Base-by-base conservation (phyloP, 2,888 invertebrate genomes). In the Cerastis leucographa region DNA sequence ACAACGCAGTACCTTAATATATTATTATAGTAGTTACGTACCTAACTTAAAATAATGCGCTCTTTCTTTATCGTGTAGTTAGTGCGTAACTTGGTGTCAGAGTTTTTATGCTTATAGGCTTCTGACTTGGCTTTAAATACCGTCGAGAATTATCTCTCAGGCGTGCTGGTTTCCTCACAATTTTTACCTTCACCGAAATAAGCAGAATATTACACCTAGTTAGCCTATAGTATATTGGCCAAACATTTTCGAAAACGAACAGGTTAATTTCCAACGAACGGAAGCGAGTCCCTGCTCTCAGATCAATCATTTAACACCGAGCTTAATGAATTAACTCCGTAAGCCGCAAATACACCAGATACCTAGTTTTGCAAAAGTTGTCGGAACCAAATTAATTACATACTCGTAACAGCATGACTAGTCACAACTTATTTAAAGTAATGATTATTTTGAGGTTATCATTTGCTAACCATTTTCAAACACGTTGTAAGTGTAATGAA, bases 261-360 rank as follows among this genome's bases (percentile, higher is more conserved):
- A 69, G 54, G 49, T 82, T 76, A 67, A 65, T 54, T 77, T 46
- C 44, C 51, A 46, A 67, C 29, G 9, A 49, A 49, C 42, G 51
- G 17, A 40, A 51, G 51, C 56, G 29, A 42, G 44, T 80, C 80
- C 83, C 80, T 70, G 22, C 51, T 61, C 54, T 54, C 65, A 61
- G 80, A 77, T 80, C 83, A 61, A 83, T 80, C 80, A 80, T 66
- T 83, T 80, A 80, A 70, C 46, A 42, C 46, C 3, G 62, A 62
- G 51, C 40, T 19, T 75, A 81, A 81, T 82, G 29, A 66, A 83
- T 77, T 76, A 69, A 66, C 29, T 66, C 42, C 35, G 61, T 77
- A 69, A 66, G 77, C 76, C 54, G 29, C 76, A 25, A 25, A 49
- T 62, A 35, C 42, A 65, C 29, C 51, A 70, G 49, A 22, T 35